Evolutionary conservation across 2,797 vertebrate species (phyloP).

Genomic region (Rhinoraja longicauda): DNA sequence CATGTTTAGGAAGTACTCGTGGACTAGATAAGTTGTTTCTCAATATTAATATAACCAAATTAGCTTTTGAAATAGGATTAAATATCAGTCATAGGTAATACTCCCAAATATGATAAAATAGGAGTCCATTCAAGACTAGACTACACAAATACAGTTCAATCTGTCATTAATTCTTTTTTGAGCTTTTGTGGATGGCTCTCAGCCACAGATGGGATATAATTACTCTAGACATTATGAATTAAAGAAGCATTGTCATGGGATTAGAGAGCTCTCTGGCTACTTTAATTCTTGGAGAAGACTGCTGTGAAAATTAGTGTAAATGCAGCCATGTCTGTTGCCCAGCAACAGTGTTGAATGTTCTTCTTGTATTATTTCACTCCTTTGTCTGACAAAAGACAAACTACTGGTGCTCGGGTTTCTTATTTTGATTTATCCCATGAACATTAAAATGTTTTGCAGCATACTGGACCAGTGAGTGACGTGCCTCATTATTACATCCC

Average conservation of each 20-base stretch:
- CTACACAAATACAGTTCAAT: neutral
- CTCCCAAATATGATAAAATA: slow-evolving; percentile 13
- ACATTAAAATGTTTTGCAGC: neutral
- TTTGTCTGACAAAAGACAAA: neutral
- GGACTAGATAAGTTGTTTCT: neutral
- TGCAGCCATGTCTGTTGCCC: neutral
- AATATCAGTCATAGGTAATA: neutral
- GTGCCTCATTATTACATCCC: neutral
- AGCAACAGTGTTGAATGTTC: neutral
- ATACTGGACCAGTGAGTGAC: neutral
- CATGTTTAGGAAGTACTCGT: neutral
- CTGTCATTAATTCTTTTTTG: slow-evolving; percentile 20
- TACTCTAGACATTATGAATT: slow-evolving; percentile 27
- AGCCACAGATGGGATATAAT: slow-evolving; percentile 7
- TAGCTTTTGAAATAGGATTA: neutral
- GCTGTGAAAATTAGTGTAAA: slow-evolving; percentile 31
- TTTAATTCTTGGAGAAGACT: neutral
- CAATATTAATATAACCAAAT: neutral
- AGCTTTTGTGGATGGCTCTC: neutral
- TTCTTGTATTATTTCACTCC: neutral
- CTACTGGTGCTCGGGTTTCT: neutral
- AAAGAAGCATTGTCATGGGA: slow-evolving; percentile 21
- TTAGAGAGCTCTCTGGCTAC: neutral
- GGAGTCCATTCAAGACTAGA: neutral
- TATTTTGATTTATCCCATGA: neutral